Evolutionary conservation across 2,888 invertebrate species (phyloP).

Genomic region (Antheraea assamensis): DNA sequence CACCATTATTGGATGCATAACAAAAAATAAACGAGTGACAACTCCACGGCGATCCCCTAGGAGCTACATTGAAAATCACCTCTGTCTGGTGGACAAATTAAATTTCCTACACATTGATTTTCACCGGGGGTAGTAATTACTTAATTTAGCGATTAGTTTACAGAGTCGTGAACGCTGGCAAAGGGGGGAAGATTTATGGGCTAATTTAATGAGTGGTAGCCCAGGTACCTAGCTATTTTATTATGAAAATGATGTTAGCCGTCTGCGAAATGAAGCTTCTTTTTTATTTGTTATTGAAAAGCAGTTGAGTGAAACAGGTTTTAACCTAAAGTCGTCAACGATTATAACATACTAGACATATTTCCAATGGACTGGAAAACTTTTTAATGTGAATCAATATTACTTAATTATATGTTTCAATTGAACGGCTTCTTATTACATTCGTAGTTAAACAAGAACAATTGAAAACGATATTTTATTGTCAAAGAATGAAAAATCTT

Average conservation of each 20-base stretch:
- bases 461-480: too few relatives aligned
- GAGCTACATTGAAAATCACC: slow-evolving; percentile 56
- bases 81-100: slow-evolving; percentile 63
- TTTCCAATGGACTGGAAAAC: too few relatives aligned
- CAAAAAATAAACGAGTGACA: slow-evolving; percentile 55
- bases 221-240: slow-evolving; percentile 48
- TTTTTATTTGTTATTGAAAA: background rate
- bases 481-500: too few relatives aligned
- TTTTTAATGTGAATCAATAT: too few relatives aligned
- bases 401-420: too few relatives aligned
- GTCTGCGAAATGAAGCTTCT: slow-evolving; percentile 9
- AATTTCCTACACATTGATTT: slow-evolving; percentile 75
- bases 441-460: too few relatives aligned
- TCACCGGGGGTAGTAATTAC: slow-evolving; percentile 65
- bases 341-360: too few relatives aligned
- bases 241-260: slow-evolving; percentile 39
- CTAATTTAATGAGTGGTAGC: slow-evolving; percentile 51
- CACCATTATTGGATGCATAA: slow-evolving; percentile 40
- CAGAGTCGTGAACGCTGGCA: slow-evolving; percentile 56
- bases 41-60: slow-evolving; percentile 40
- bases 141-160: slow-evolving; percentile 74
- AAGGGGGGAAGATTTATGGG: slow-evolving; percentile 62
- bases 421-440: too few relatives aligned
- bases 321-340: background rate
- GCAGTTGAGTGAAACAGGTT: background rate